A percentile compares a stretch with the other conserved stretches of the same genome.
Conservation (phyloP, 2,888 invertebrate genomes). For the Tenthredo mesomela region DNA sequence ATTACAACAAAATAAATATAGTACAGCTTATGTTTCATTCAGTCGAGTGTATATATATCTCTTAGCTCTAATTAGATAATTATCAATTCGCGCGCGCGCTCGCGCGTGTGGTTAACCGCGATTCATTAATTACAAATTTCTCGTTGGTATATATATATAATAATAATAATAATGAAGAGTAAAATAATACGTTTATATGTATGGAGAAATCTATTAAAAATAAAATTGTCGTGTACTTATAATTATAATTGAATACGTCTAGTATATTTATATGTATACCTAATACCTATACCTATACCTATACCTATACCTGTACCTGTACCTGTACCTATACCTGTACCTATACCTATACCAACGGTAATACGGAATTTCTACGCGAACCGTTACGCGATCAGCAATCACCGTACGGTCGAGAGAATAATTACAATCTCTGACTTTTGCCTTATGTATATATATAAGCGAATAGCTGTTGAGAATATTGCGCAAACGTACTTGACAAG, state of each 20-base stretch:
- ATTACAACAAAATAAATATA: neutral
- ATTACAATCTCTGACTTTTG: conserved; percentile 36
- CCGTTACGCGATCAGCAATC: conserved; percentile 51
- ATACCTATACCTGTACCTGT: neutral
- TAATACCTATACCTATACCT: too few species aligned
- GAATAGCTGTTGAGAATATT: conserved; percentile 35
- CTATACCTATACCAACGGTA: neutral
- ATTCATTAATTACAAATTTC: neutral
- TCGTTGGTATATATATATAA: neutral
- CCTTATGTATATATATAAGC: neutral
- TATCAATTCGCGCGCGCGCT: neutral
- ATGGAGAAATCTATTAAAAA: neutral
- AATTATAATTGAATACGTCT: neutral
- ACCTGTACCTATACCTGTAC: too few species aligned
- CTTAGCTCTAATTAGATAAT: neutral
- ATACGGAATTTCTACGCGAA: neutral
- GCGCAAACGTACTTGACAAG: conserved; percentile 72
- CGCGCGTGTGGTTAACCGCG: neutral
- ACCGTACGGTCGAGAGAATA: conserved; percentile 17
- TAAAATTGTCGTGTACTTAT: neutral
- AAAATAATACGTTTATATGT: neutral
- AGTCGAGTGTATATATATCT: neutral
- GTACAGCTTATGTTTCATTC: neutral
- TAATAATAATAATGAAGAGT: neutral
- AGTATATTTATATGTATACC: neutral